Evolutionary conservation across 2,888 invertebrate species (phyloP).

Genomic region (Orchestes rusci): DNA sequence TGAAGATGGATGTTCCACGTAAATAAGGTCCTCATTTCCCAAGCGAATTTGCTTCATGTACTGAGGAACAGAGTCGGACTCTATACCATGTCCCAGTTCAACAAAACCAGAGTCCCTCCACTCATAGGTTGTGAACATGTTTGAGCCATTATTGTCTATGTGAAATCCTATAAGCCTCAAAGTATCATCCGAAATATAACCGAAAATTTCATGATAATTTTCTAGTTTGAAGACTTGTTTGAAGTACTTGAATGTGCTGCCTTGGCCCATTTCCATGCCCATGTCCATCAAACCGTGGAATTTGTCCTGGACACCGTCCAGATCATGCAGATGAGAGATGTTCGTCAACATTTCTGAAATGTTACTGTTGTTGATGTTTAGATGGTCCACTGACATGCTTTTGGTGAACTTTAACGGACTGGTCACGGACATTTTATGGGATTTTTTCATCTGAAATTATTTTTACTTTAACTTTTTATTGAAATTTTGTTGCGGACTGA

Average conservation of each 20-base stretch:
- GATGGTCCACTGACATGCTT: conserved; percentile 34
- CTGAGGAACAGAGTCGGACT: conserved; percentile 10
- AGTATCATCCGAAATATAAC: conserved; percentile 16
- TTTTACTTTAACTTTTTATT: conserved; percentile 3
- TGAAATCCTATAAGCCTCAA: conserved; percentile 21
- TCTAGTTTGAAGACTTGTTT: conserved; percentile 21
- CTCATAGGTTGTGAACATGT: conserved; percentile 20
- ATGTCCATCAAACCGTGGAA: conserved; percentile 35
- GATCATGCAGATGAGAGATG: conserved; percentile 30
- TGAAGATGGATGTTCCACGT: too few relatives aligned
- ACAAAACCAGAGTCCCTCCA: too few relatives aligned
- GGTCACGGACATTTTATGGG: conserved; percentile 30
- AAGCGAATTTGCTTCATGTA: conserved; percentile 21
- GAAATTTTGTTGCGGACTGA: too few relatives aligned
- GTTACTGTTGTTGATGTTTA: conserved; percentile 37
- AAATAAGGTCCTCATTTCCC: conserved; percentile 22
- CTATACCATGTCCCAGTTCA: background rate
- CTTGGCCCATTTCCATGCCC: conserved; percentile 34
- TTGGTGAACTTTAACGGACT: conserved; percentile 37
- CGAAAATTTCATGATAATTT: conserved; percentile 20
- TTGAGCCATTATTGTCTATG: conserved; percentile 19
- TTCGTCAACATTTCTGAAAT: conserved; percentile 35
- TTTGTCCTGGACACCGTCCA: conserved; percentile 38
- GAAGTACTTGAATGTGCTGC: conserved; percentile 30
- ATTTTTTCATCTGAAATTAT: conserved; percentile 28